Conservation (phyloP, 2,888 invertebrate genomes). For the Spodoptera picta region DNA sequence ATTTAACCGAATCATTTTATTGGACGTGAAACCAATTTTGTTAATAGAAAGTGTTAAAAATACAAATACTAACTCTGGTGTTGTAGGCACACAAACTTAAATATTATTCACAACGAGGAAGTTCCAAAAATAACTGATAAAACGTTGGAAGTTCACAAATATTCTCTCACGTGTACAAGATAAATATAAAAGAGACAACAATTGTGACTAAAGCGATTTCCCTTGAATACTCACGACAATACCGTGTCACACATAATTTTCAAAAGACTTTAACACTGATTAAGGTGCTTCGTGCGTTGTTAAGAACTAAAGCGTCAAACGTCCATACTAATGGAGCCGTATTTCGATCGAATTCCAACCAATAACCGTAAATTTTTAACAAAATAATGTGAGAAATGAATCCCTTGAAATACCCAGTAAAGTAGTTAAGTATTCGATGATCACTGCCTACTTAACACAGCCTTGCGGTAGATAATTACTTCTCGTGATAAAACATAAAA, state of each 20-base stretch:
- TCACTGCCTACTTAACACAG: slow-evolving; percentile 34
- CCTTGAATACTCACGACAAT: slow-evolving; percentile 14
- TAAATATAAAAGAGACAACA: no score
- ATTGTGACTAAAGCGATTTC: not conserved
- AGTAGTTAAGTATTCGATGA: slow-evolving; percentile 32
- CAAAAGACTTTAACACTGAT: slow-evolving; percentile 13
- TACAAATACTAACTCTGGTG: no score
- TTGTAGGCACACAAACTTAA: no score
- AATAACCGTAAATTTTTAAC: slow-evolving; percentile 43
- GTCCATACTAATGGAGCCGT: slow-evolving; percentile 44
- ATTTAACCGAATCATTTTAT: no score
- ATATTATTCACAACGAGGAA: no score
- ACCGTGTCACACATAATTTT: slow-evolving; percentile 6
- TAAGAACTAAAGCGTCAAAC: slow-evolving; percentile 22
- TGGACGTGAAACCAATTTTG: no score
- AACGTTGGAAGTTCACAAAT: no score
- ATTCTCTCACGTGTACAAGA: no score
- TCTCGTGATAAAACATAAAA: slow-evolving; percentile 31
- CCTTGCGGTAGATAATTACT: slow-evolving; percentile 49
- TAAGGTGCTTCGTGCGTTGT: slow-evolving; percentile 29
- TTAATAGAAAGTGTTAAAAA: no score
- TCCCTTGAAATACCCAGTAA: slow-evolving; percentile 20
- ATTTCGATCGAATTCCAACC: slow-evolving; percentile 27
- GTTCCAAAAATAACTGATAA: no score
- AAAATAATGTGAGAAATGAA: slow-evolving; percentile 46